Base-by-base conservation (phyloP, 2,113 vertebrate species). In the Benitochromis conjunctus region DNA sequence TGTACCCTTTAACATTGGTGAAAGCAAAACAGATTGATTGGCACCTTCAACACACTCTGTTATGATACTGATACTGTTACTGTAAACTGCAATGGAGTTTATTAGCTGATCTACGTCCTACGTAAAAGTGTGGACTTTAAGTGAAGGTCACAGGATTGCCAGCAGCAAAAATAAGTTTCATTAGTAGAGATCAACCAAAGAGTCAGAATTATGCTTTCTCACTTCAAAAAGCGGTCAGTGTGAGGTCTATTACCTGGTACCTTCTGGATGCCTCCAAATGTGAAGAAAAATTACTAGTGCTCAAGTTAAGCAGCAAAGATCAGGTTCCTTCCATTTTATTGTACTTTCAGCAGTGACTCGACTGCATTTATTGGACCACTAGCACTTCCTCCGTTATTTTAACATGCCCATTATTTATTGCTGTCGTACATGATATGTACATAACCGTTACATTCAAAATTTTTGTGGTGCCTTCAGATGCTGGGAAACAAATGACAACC, bases 401-500 rank as follows among this genome's bases (percentile, higher is more conserved):
- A 21, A 51, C n/a, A 36, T 16, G 0, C 7, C 1, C 3, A 38
- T 36, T 78, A 55, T 78, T 34, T 21, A n/a, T 55, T 55, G 12
- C 26, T 76, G 10, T n/a, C 31, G 9, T 0, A 74, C 9, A 74
- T 51, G 19, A 48, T 48, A 51, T n/a, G 11, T 51, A 51, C 16
- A 31, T 58, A 55, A 14, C 18, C 18, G 2, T 0, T 46, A 6
- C 34, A 14, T 48, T 34, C 24, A 3, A 19, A 7, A 11, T 11
- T 14, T 89, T 34, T 34, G 4, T 41, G 60, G 4, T 41, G 2
- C 5, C 51, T 18, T 24, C 53, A 99, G 98, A 81, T 99, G 98
- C 94, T 99, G 98, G 98, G 98, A 99, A 81, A 97, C 96, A 88
- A 98, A 99, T 12, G 97, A 97, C 84, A 97, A 96, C 91, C 96